Evolutionary conservation across 2,113 vertebrate genomes (phyloP).

Genomic region (Nestor notabilis): DNA sequence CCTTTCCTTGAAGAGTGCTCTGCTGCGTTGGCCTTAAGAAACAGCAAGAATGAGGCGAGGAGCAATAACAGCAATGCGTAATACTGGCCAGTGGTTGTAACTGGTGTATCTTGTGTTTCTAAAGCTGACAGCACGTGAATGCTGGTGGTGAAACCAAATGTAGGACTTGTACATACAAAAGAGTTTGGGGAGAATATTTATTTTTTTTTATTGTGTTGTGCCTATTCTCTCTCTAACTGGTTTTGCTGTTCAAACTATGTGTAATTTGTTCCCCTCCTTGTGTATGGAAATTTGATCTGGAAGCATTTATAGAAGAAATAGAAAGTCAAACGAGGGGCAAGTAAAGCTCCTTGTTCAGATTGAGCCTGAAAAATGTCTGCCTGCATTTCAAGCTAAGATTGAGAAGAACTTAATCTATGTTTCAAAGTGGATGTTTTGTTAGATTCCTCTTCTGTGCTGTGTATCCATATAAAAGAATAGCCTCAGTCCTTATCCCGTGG

Average conservation of each 20-base stretch:
- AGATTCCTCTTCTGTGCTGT: not conserved
- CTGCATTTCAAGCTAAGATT: not conserved
- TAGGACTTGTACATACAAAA: not conserved
- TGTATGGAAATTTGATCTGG: not conserved
- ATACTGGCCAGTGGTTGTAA: not conserved
- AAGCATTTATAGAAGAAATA: not conserved
- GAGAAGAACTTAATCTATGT: not conserved
- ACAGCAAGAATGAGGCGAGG: not conserved
- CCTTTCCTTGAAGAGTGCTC: not conserved
- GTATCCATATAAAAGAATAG: not conserved
- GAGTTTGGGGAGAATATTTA: not conserved
- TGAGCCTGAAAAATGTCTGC: not conserved
- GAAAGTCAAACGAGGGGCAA: not conserved
- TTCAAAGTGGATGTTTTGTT: not conserved
- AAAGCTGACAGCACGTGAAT: not conserved
- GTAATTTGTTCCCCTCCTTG: not conserved
- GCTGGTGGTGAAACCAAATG: not conserved
- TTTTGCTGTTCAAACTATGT: not conserved
- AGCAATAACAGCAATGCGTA: accelerated
- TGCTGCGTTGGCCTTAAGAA: not conserved
- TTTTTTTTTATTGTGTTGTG: not conserved
- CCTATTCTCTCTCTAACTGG: not conserved
- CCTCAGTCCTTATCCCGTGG: not conserved
- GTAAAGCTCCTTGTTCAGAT: not conserved
- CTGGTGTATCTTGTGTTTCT: not conserved